A percentile compares a stretch with the other conserved stretches of the same genome.
These are phyloP conservation scores for Barbus barbus DNA, from an alignment of 2,113 vertebrate species.

Conservation along the genomic window DNA sequence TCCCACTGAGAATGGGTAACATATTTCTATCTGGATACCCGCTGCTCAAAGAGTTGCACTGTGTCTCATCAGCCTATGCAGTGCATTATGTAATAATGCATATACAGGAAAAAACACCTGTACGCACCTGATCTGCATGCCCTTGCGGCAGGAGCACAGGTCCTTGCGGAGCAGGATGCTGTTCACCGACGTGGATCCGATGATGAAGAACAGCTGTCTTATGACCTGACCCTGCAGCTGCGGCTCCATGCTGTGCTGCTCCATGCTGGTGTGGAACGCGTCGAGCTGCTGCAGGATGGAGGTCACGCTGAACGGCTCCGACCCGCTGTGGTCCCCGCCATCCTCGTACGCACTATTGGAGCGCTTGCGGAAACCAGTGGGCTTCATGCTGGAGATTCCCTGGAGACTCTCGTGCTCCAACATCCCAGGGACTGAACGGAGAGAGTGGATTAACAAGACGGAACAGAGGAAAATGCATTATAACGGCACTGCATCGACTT, in stretches of 20 bases:
- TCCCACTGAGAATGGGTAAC: no score
- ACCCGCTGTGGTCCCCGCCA: constrained; percentile 41
- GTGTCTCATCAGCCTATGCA: no score
- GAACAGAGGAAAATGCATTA: neutral
- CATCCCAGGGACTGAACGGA: constrained; percentile 86
- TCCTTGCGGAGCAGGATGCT: constrained; percentile 96
- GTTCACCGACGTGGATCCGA: constrained; percentile 87
- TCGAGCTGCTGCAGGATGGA: constrained; percentile 89
- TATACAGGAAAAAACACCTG: neutral
- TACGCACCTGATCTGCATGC: constrained; percentile 95
- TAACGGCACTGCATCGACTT: neutral
- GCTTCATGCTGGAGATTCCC: constrained; percentile 95
- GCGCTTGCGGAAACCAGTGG: constrained; percentile 91
- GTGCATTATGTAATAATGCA: no score
- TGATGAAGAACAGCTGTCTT: constrained; percentile 90
- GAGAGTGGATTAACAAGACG: neutral
- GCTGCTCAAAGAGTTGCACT: no score
- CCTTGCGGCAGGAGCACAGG: constrained; percentile 97
- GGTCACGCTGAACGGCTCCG: constrained; percentile 83
- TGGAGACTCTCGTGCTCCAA: constrained; percentile 95
- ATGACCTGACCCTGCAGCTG: constrained; percentile 83
- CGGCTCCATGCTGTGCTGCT: constrained; percentile 87
- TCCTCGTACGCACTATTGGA: constrained; percentile 86
- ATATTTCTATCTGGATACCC: no score
- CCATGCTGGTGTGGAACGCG: constrained; percentile 86